phyloP scores from a whole-genome alignment of 2,797 vertebrate species.

The Coccyzus lansbergi region DNA sequence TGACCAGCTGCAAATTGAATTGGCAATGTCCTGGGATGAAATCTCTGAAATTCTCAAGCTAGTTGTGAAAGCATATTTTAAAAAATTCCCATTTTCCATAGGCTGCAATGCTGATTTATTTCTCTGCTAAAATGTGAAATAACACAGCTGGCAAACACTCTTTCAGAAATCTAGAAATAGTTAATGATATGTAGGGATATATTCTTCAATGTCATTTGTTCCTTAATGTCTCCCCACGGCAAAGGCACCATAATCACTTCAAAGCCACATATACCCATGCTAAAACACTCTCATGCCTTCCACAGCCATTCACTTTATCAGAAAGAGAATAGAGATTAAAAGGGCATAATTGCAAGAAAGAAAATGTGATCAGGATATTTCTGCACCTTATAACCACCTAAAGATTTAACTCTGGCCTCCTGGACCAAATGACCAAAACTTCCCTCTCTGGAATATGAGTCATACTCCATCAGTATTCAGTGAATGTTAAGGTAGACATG shows the following conservation, averaged over 20 bases:
- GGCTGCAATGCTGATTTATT: constrained; percentile 60
- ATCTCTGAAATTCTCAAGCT: constrained; percentile 22
- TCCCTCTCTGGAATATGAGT: not conserved
- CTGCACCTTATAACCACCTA: not conserved
- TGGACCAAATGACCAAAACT: not conserved
- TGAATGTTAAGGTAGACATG: not conserved
- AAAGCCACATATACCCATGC: not conserved
- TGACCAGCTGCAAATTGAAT: constrained; percentile 22
- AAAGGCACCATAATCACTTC: constrained; percentile 32
- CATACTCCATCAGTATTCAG: not conserved
- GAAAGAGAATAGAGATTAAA: not conserved
- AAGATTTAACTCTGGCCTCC: not conserved
- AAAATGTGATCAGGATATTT: not conserved
- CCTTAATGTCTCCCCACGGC: not conserved
- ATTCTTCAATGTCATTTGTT: constrained; percentile 43
- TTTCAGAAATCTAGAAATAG: constrained; percentile 45
- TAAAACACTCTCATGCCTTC: not conserved
- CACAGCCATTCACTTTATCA: not conserved
- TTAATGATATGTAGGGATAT: constrained; percentile 50
- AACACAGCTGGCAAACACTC: not conserved
- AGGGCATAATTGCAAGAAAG: not conserved
- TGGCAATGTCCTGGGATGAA: constrained; percentile 40
- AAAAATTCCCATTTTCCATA: constrained; percentile 37
- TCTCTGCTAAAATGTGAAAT: constrained; percentile 48
- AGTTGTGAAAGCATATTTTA: constrained; percentile 10